Evolutionary conservation across 2,113 vertebrate genomes (phyloP), one percentile per base, ranked within the genome.

Genomic region (Panurus biarmicus): DNA sequence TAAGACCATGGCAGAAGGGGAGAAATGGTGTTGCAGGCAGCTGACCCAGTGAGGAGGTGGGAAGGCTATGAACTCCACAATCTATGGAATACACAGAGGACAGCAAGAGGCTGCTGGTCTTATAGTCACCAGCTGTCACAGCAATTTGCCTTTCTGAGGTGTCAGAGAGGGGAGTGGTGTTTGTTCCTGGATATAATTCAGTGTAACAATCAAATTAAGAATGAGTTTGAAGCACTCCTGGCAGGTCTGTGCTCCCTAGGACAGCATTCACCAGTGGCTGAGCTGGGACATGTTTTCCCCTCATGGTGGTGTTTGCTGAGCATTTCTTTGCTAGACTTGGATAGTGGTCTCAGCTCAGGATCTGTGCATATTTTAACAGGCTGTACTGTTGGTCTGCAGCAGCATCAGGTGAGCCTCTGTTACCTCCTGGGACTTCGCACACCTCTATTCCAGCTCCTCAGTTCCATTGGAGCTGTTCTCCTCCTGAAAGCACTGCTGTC

Each of bases 101-200:
- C 6, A 67, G 25, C 7, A 25, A 56, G 67, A 54, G 33, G 44
- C 72, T 60, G 25, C 31, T 58, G 66, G 57, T 17, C 25, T 54
- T 36, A 24, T 0, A 10, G 53, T 31, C 42, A 79, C 14, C 38
- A 42, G 8, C 28, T 71, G 17, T 8, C 31, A 18, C 1, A 22
- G 20, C 33, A 31, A 25, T 78, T 44, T 62, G 31, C 1, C 2
- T 16, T 77, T n/a, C 22, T 40, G 38, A 51, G 26, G 31, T 24
- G 17, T 61, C 12, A 31, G 50, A 24, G 0, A 0, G 7, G 10
- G 22, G 18, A 74, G 9, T 21, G 24, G 22, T 57, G 11, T 29
- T 87, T 3, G 3, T 17, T 77, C 16, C 51, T 44, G 20, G 16
- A 9, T 26, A 11, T 22, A 66, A 57, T n/a, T 54, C 38, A 47